These are phyloP conservation scores for Daubentonia madagascariensis DNA, from an alignment of 2,113 vertebrate species.

Conservation along the genomic window DNA sequence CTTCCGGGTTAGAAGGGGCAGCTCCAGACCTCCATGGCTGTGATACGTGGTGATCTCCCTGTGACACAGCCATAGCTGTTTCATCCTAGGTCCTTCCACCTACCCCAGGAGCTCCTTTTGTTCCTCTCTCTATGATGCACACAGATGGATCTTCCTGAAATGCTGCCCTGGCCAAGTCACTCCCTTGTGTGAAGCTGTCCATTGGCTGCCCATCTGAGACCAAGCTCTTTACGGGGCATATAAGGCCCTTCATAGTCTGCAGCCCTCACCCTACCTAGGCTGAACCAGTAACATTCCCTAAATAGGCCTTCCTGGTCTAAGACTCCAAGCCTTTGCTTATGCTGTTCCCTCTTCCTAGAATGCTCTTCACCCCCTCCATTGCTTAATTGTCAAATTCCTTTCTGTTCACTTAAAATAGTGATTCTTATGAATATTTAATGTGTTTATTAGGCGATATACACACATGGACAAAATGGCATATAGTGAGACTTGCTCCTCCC, in stretches of 20 bases:
- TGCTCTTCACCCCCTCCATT: not conserved
- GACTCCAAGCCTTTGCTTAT: not conserved
- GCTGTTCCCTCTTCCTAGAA: not conserved
- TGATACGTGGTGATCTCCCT: accelerated
- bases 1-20: not conserved
- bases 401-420: too few relatives aligned
- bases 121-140: not conserved
- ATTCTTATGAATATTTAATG: too few relatives aligned
- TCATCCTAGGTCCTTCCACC: accelerated
- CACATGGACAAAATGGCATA: too few relatives aligned
- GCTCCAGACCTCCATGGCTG: not conserved
- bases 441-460: too few relatives aligned
- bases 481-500: too few relatives aligned
- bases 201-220: not conserved
- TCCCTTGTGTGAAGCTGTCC: not conserved
- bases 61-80: not conserved
- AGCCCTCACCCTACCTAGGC: not conserved
- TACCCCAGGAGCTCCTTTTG: not conserved
- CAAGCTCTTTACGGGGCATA: accelerated
- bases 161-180: too few relatives aligned
- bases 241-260: not conserved
- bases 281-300: not conserved
- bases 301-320: not conserved
- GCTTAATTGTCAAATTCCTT: too few relatives aligned
- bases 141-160: not conserved